Conservation (phyloP, 2,888 invertebrate species). For the Tetragnatha montana region DNA sequence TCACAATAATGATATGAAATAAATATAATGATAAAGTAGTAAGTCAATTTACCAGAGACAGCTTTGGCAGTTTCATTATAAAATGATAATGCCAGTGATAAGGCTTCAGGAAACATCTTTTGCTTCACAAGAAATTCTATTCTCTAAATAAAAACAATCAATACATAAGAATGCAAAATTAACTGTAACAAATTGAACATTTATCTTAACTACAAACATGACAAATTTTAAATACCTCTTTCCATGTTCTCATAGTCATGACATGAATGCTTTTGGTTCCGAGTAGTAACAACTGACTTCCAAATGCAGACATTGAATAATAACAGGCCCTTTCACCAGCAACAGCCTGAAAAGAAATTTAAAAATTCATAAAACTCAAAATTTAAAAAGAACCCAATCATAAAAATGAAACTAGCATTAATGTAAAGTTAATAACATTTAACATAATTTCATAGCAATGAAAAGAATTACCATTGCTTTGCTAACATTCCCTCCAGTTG, state of each 20-base stretch:
- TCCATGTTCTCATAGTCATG: constrained; percentile 79
- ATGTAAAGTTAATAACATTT: constrained; percentile 39
- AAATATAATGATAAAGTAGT: neutral
- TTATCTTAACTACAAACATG: neutral
- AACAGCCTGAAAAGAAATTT: constrained; percentile 78
- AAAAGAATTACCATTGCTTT: constrained; percentile 81
- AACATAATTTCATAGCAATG: neutral
- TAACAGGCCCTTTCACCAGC: constrained; percentile 86
- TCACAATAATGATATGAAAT: neutral
- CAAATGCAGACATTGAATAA: constrained; percentile 83
- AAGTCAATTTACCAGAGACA: constrained; percentile 77
- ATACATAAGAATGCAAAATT: neutral
- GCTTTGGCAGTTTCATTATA: constrained; percentile 82
- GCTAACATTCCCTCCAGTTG: constrained; percentile 95
- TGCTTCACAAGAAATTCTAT: constrained; percentile 78
- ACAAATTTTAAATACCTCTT: constrained; percentile 74
- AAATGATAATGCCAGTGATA: constrained; percentile 80
- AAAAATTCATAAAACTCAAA: neutral
- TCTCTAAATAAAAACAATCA: constrained; percentile 74
- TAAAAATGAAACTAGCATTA: neutral
- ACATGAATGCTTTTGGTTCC: constrained; percentile 82
- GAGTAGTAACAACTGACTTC: constrained; percentile 83
- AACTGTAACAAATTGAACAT: neutral
- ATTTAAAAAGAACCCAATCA: neutral
- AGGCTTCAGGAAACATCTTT: constrained; percentile 80